These are phyloP conservation scores for Spodoptera frugiperda DNA, from an alignment of 1,140 invertebrate species.

Conservation along the genomic window DNA sequence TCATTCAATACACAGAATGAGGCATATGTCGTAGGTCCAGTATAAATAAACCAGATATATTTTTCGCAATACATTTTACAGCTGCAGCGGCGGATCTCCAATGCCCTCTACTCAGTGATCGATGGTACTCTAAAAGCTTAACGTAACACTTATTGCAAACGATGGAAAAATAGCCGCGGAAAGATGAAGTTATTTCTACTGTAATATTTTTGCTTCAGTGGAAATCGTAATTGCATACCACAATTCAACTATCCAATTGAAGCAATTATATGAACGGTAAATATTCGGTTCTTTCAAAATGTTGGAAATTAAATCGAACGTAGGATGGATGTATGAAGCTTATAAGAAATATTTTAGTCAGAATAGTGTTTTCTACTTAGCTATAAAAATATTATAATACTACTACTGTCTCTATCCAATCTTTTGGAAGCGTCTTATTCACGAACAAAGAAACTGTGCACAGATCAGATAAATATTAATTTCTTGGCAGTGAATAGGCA, in stretches of 20 bases:
- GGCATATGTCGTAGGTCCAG: no score
- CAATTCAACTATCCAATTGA: background rate
- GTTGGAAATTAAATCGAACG: no score
- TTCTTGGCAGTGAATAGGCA: constrained; percentile 17
- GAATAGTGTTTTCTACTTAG: no score
- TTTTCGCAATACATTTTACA: constrained; percentile 20
- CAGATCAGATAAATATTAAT: constrained; percentile 20
- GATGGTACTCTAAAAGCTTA: constrained; percentile 33
- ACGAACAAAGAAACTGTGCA: background rate
- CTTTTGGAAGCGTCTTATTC: background rate
- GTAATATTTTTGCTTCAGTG: background rate
- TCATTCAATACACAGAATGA: no score
- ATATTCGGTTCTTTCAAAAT: no score
- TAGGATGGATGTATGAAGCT: no score
- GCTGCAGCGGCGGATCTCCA: constrained; percentile 9
- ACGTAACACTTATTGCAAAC: constrained; percentile 27
- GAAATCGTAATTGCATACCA: background rate
- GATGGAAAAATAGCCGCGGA: constrained; percentile 15
- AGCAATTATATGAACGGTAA: no score
- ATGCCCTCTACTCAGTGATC: constrained; percentile 28
- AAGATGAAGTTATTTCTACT: constrained; percentile 8
- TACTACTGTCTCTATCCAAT: no score
- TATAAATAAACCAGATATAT: background rate
- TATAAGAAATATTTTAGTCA: no score
- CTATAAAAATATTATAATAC: no score